Evolutionary conservation across 2,888 invertebrate species (phyloP).

Genomic region (Chloromyia formosa): DNA sequence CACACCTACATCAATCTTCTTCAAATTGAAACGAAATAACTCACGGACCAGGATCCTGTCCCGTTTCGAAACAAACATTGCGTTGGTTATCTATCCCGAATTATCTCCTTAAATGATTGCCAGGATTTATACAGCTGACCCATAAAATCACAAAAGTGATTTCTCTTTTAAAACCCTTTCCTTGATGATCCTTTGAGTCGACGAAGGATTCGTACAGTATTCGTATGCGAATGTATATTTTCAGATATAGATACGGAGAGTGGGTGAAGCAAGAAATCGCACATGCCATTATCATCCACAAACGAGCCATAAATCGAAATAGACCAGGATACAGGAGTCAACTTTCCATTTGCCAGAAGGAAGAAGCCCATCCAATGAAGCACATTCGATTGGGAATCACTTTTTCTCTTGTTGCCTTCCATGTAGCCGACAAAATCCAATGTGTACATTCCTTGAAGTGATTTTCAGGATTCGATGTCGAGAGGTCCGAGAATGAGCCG

Average conservation of each 20-base stretch:
- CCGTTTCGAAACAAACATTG: background rate
- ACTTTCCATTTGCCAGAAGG: conserved; percentile 5
- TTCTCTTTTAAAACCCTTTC: conserved; percentile 30
- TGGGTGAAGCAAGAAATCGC: background rate
- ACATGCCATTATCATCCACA: conserved; percentile 24
- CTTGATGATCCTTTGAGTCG: background rate
- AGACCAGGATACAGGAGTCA: background rate
- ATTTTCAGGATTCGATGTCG: too few species aligned
- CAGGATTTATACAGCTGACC: conserved; percentile 36
- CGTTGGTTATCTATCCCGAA: conserved; percentile 4
- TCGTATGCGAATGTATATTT: too few species aligned
- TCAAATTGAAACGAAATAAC: background rate
- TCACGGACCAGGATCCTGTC: background rate
- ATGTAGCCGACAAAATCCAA: too few species aligned
- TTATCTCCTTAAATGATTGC: conserved; percentile 41
- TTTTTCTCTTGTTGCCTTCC: conserved; percentile 1
- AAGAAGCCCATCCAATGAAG: background rate
- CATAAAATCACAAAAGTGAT: conserved; percentile 40
- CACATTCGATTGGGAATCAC: conserved; percentile 11
- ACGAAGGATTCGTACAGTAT: too few species aligned
- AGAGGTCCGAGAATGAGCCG: too few species aligned
- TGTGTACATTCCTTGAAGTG: too few species aligned
- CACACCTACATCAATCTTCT: conserved; percentile 19
- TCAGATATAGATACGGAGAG: too few species aligned
- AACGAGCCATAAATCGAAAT: conserved; percentile 30